Evolutionary conservation across 2,888 invertebrate species (phyloP).

Genomic region (Phytoseiulus persimilis): DNA sequence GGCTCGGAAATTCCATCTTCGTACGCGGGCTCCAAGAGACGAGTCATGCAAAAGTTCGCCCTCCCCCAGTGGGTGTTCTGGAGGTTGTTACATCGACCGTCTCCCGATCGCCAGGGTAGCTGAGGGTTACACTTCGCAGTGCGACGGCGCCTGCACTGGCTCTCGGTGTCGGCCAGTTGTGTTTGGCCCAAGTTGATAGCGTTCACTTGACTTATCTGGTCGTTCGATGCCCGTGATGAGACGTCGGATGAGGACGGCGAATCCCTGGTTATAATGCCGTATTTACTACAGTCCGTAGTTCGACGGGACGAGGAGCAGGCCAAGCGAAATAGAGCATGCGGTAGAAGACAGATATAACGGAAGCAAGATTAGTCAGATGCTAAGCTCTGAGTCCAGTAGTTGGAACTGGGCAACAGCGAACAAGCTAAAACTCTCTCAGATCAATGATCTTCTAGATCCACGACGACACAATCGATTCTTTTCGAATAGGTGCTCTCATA

Average conservation of each 20-base stretch:
- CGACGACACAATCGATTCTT: too few relatives aligned
- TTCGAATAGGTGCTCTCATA: too few relatives aligned
- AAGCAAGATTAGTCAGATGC: neutral
- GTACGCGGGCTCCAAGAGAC: slow-evolving; percentile 73
- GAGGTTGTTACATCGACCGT: slow-evolving; percentile 45
- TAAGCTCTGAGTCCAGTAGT: neutral
- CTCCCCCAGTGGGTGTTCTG: slow-evolving; percentile 43
- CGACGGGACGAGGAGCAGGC: neutral
- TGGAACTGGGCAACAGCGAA: too few relatives aligned
- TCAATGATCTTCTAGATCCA: too few relatives aligned
- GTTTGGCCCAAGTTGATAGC: slow-evolving; percentile 32
- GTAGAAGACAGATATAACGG: neutral
- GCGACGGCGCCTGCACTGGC: neutral
- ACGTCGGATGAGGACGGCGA: neutral
- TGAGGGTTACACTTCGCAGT: neutral
- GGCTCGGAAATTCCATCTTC: slow-evolving; percentile 61
- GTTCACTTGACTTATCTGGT: slow-evolving; percentile 23
- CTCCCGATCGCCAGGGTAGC: slow-evolving; percentile 41
- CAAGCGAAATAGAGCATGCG: neutral
- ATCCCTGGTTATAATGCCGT: slow-evolving; percentile 31
- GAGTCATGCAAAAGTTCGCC: slow-evolving; percentile 72
- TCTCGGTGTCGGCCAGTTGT: neutral
- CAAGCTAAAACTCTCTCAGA: too few relatives aligned
- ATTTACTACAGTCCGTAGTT: slow-evolving; percentile 11
- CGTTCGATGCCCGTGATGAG: neutral